A percentile compares a stretch with the other conserved stretches of the same genome.
Conservation (phyloP, 2,113 vertebrate genomes). For the Tenrec ecaudatus region DNA sequence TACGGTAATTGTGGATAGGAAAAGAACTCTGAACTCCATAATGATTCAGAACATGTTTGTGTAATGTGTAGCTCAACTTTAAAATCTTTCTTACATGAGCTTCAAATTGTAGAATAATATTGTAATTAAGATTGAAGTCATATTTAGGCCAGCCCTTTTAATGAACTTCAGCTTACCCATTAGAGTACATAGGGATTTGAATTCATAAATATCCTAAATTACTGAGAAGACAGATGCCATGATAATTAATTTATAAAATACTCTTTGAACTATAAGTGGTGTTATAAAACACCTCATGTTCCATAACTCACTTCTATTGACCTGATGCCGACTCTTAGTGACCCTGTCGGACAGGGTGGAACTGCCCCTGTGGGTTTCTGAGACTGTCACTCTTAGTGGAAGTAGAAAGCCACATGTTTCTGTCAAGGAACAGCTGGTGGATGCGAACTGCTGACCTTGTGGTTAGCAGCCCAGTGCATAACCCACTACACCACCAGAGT, state of each 20-base stretch:
- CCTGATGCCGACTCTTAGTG: no score
- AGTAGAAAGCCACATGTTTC: no score
- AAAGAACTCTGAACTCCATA: neutral
- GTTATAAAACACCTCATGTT: neutral
- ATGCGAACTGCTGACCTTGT: no score
- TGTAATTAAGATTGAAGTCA: no score
- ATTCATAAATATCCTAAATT: constrained; percentile 22
- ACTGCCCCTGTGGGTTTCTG: no score
- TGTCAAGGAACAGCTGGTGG: no score
- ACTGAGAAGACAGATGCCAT: neutral
- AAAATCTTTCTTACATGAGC: neutral
- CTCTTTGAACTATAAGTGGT: neutral
- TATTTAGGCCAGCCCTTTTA: neutral
- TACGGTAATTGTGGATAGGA: neutral
- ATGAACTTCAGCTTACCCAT: neutral
- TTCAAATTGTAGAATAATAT: no score
- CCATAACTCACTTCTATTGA: neutral
- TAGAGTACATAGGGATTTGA: neutral
- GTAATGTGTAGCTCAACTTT: constrained; percentile 16
- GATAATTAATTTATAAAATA: constrained; percentile 40
- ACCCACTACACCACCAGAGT: no score
- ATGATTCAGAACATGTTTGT: constrained; percentile 31
- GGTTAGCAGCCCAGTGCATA: no score
- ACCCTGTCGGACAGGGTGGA: no score
- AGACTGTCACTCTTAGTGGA: no score